Percentiles rank a stretch among this genome's conserved stretches.
Evolutionary conservation across 2,888 invertebrate species (phyloP).

Genomic region (Operophtera brumata): DNA sequence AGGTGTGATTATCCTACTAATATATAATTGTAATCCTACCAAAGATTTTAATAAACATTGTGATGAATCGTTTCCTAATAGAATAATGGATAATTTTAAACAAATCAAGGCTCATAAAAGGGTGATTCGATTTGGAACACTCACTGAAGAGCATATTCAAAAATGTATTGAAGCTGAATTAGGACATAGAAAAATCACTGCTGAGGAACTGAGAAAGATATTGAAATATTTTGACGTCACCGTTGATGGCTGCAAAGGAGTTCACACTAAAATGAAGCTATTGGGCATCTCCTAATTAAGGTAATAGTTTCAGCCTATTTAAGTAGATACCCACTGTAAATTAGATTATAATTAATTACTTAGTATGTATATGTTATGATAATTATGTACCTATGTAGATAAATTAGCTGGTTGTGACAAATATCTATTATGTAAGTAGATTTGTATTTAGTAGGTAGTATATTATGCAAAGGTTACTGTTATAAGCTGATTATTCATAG

Average conservation of each 20-base stretch:
- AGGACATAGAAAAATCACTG: slow-evolving; percentile 35
- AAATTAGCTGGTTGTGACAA: not conserved
- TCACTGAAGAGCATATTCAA: slow-evolving; percentile 52
- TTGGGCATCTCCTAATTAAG: slow-evolving; percentile 37
- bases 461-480: too few relatives aligned
- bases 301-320: slow-evolving; percentile 14
- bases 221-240: slow-evolving; percentile 64
- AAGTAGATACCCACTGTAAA: slow-evolving; percentile 12
- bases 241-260: slow-evolving; percentile 73
- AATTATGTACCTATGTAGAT: slow-evolving; percentile 12
- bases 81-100: slow-evolving; percentile 45
- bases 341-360: slow-evolving; percentile 6
- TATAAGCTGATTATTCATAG: not conserved
- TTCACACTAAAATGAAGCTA: slow-evolving; percentile 66
- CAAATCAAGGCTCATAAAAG: slow-evolving; percentile 48
- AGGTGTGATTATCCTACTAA: slow-evolving; percentile 58
- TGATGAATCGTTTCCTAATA: slow-evolving; percentile 44
- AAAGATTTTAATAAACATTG: slow-evolving; percentile 48
- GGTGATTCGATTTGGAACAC: slow-evolving; percentile 56
- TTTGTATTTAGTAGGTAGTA: not conserved
- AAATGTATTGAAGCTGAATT: slow-evolving; percentile 63
- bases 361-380: not conserved
- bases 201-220: slow-evolving; percentile 45
- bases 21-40: slow-evolving; percentile 58
- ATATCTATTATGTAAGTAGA: not conserved